Percentiles rank a stretch among this genome's conserved stretches.
Conservation (phyloP, 2,113 vertebrate species). For the Panthera uncia region DNA sequence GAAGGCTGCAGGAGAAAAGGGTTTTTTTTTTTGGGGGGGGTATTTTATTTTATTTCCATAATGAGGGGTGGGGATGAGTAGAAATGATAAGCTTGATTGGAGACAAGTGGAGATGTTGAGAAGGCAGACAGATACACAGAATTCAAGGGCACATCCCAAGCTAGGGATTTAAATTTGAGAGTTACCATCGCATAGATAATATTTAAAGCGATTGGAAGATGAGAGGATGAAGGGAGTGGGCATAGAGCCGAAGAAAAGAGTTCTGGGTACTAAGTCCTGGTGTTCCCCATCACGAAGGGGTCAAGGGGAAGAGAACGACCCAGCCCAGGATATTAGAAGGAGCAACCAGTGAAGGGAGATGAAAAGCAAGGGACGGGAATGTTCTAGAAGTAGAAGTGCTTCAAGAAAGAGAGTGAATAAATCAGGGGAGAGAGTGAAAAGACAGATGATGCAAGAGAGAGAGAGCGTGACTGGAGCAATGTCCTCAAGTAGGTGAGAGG, state of each 20-base stretch:
- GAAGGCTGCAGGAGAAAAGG: neutral
- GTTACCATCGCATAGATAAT: neutral
- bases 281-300: neutral
- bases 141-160: neutral
- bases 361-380: neutral
- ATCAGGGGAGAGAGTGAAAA: too few species aligned
- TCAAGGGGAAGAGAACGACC: neutral
- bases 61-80: too few species aligned
- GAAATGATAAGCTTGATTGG: neutral
- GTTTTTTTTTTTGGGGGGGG: neutral
- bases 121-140: neutral
- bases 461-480: too few species aligned
- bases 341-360: neutral
- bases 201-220: neutral
- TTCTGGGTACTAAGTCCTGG: neutral
- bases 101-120: neutral
- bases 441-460: too few species aligned
- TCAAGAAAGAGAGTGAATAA: neutral
- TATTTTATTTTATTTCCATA: neutral
- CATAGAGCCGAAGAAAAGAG: neutral
- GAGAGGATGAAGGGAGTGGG: neutral
- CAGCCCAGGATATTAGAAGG: neutral
- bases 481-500: neutral
- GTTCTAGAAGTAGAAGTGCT: neutral
- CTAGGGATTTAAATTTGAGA: neutral